phyloP scores from a whole-genome alignment of 2,888 invertebrate genomes.

The Drosophila merina region DNA sequence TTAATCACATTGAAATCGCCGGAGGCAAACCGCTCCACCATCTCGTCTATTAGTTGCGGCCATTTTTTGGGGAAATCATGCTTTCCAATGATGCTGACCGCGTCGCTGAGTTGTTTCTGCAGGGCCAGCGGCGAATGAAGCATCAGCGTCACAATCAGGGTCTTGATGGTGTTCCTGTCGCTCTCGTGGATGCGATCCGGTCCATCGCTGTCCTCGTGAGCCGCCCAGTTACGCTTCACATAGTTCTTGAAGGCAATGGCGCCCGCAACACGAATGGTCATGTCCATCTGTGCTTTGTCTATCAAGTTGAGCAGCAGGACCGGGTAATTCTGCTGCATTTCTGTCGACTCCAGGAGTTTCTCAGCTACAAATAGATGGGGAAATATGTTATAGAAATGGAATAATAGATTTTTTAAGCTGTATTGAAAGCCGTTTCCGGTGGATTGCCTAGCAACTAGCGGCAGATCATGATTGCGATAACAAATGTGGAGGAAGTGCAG shows the following conservation, averaged over 20 bases:
- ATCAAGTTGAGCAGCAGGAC: constrained; percentile 93
- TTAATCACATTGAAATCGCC: constrained; percentile 98
- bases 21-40: constrained; percentile 95
- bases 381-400: neutral
- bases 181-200: constrained; percentile 91
- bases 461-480: neutral
- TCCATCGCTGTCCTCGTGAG: constrained; percentile 88
- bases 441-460: neutral
- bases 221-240: constrained; percentile 97
- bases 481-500: neutral
- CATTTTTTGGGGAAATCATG: constrained; percentile 98
- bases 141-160: constrained; percentile 95
- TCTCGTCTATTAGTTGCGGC: constrained; percentile 95
- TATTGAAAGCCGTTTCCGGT: neutral
- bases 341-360: constrained; percentile 94
- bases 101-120: constrained; percentile 97
- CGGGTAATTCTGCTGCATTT: constrained; percentile 95
- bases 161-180: constrained; percentile 93
- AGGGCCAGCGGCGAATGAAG: constrained; percentile 94
- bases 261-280: constrained; percentile 93
- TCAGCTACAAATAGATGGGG: constrained; percentile 87
- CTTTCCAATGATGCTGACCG: constrained; percentile 97
- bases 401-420: neutral
- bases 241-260: constrained; percentile 98
- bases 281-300: constrained; percentile 91